These are phyloP conservation scores for Trematomus loennbergii DNA, from an alignment of 2,113 vertebrate species.

Conservation along the genomic window DNA sequence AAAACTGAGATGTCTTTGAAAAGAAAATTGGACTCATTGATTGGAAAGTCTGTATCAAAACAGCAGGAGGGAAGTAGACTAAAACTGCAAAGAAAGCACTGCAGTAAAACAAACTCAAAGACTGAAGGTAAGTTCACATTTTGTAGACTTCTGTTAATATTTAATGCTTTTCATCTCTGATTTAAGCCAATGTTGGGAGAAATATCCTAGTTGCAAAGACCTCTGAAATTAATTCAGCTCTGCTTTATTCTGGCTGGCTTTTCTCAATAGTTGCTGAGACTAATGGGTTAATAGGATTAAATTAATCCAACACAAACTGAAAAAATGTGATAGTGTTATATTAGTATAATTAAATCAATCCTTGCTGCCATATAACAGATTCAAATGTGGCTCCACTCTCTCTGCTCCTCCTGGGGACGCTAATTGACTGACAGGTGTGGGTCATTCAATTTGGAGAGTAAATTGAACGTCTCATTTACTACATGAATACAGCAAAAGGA, in stretches of 20 bases:
- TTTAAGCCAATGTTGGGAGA: slow-evolving; percentile 27
- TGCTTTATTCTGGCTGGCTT: background rate
- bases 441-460: background rate
- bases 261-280: background rate
- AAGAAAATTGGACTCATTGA: background rate
- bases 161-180: slow-evolving; percentile 31
- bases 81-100: background rate
- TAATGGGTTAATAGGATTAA: background rate
- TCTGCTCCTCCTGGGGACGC: background rate
- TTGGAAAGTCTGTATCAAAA: background rate
- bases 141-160: background rate
- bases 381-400: background rate
- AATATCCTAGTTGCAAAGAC: background rate
- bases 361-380: background rate
- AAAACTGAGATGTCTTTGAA: too few species aligned
- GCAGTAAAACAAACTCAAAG: background rate
- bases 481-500: slow-evolving; percentile 1
- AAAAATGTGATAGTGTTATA: background rate
- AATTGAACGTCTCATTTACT: background rate
- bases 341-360: background rate
- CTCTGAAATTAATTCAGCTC: slow-evolving; percentile 1
- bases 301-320: background rate
- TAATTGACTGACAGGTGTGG: slow-evolving; percentile 2
- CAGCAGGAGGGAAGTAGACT: background rate
- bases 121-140: background rate